These are phyloP conservation scores for Lasiurus borealis DNA, from an alignment of 2,113 vertebrate genomes.

Conservation along the genomic window DNA sequence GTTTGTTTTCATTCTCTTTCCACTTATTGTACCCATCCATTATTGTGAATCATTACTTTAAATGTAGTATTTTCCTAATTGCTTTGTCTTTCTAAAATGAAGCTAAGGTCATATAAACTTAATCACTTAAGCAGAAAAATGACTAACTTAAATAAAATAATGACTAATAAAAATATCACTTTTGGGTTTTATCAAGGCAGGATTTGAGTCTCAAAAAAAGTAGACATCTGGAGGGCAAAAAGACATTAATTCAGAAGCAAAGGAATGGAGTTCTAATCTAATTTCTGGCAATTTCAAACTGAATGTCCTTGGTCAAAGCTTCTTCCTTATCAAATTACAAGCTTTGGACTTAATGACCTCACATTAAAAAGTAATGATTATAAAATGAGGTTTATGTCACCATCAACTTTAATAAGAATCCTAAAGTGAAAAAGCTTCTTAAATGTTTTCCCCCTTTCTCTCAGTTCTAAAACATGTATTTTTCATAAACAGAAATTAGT, in stretches of 20 bases:
- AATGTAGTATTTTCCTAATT: neutral
- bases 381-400: neutral
- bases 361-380: neutral
- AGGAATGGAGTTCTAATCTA: neutral
- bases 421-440: neutral
- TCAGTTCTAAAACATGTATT: neutral
- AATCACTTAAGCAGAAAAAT: neutral
- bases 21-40: neutral
- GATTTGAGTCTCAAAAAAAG: neutral
- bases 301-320: neutral
- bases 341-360: neutral
- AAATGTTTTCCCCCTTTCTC: neutral
- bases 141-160: neutral
- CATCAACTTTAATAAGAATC: neutral
- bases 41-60: neutral
- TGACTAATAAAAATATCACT: neutral
- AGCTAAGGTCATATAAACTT: neutral
- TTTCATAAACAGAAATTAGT: neutral
- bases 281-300: neutral
- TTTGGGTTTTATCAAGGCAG: neutral
- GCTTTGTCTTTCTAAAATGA: neutral
- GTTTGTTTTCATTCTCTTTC: neutral
- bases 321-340: neutral
- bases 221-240: neutral
- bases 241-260: neutral